Evolutionary conservation across 2,113 vertebrate species (phyloP).

Genomic region (Corythornis cristatus): DNA sequence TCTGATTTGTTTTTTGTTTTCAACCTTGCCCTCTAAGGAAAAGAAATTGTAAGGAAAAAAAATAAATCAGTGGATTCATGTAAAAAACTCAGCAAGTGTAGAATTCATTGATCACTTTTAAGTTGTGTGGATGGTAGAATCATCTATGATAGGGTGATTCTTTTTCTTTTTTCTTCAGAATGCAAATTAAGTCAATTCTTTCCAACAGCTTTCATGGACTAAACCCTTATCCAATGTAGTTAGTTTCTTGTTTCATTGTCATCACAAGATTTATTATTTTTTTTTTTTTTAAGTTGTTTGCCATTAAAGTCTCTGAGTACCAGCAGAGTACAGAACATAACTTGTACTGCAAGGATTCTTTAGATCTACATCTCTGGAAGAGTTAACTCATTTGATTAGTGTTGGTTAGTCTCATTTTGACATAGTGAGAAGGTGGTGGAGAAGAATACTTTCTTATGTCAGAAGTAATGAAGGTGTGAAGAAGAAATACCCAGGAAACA

Average conservation of each 20-base stretch:
- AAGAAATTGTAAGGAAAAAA: not conserved
- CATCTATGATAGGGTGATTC: not conserved
- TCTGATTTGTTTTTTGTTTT: not conserved
- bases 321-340: not conserved
- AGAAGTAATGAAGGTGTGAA: not conserved
- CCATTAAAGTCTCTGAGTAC: not conserved
- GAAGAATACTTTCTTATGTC: not conserved
- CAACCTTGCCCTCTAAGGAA: not conserved
- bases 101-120: not conserved
- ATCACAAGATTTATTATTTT: not conserved
- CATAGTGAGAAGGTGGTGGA: not conserved
- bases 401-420: not conserved
- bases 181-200: not conserved
- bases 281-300: not conserved
- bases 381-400: not conserved
- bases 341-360: not conserved
- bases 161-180: not conserved
- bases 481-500: not conserved
- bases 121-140: not conserved
- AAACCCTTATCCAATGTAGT: not conserved
- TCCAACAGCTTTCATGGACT: not conserved
- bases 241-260: not conserved
- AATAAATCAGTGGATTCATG: not conserved
- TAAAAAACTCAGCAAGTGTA: not conserved
- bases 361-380: not conserved